phyloP scores from a whole-genome alignment of 1,140 invertebrate genomes.

The Rhagoletis zephyria region DNA sequence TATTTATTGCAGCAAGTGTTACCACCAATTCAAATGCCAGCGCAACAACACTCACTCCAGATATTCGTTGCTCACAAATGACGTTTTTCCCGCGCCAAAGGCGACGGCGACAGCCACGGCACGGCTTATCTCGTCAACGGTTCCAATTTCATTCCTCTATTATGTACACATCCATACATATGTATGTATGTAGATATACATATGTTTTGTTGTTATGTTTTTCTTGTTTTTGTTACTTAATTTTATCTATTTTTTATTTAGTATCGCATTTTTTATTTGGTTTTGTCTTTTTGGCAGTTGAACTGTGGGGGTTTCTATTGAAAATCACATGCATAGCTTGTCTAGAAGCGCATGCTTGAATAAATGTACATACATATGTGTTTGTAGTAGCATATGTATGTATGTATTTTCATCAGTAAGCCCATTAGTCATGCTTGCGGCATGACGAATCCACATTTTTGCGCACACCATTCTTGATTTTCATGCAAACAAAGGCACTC shows the following conservation, averaged over 20 bases:
- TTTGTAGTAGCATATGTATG: background rate
- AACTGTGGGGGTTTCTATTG: slow-evolving; percentile 7
- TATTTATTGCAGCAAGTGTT: slow-evolving; percentile 41
- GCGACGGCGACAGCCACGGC: background rate
- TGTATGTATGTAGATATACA: too few species aligned
- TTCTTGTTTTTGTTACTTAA: background rate
- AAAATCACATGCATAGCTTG: background rate
- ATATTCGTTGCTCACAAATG: background rate
- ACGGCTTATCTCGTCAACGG: background rate
- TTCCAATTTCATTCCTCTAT: slow-evolving; percentile 7
- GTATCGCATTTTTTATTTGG: background rate
- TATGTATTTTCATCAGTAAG: background rate
- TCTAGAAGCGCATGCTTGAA: background rate
- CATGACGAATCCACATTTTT: slow-evolving; percentile 50
- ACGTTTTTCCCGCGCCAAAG: slow-evolving; percentile 37
- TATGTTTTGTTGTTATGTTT: background rate
- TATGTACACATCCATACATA: background rate
- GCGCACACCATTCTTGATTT: slow-evolving; percentile 29
- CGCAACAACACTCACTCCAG: background rate
- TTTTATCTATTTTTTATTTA: slow-evolving; percentile 27
- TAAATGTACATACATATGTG: background rate
- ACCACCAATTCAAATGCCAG: background rate
- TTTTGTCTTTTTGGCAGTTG: slow-evolving; percentile 3
- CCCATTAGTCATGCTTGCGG: slow-evolving; percentile 40
- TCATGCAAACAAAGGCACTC: slow-evolving; percentile 25